Evolutionary conservation across 2,797 vertebrate species (phyloP).

Genomic region (Urosaurus nigricauda): DNA sequence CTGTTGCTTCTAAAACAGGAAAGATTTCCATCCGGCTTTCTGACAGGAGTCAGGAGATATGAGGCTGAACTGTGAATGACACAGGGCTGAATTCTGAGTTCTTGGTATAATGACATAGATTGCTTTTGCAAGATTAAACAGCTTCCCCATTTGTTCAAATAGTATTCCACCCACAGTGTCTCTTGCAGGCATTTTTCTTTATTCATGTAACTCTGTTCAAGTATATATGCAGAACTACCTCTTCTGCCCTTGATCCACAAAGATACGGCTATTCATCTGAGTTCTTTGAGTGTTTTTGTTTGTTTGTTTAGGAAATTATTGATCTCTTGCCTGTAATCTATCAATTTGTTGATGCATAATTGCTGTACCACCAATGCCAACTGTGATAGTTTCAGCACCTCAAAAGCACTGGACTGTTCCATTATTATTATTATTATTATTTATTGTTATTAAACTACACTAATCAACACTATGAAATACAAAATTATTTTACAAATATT

Average conservation of each 20-base stretch:
- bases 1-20: neutral
- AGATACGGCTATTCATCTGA: neutral
- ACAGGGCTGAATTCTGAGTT: neutral
- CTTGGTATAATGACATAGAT: constrained; percentile 14
- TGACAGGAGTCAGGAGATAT: neutral
- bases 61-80: neutral
- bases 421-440: no score
- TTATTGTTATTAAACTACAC: neutral
- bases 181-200: constrained; percentile 18
- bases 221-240: neutral
- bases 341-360: neutral
- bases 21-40: neutral
- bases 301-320: neutral
- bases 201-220: neutral
- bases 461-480: neutral
- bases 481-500: neutral
- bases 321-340: neutral
- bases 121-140: constrained; percentile 13
- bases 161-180: constrained; percentile 31
- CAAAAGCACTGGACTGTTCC: neutral
- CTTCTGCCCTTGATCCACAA: neutral
- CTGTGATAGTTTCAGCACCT: neutral
- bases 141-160: constrained; percentile 19
- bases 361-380: neutral
- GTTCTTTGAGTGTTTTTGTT: neutral